Evolutionary conservation across 2,888 invertebrate genomes (phyloP).

Genomic region (Pecten maximus): DNA sequence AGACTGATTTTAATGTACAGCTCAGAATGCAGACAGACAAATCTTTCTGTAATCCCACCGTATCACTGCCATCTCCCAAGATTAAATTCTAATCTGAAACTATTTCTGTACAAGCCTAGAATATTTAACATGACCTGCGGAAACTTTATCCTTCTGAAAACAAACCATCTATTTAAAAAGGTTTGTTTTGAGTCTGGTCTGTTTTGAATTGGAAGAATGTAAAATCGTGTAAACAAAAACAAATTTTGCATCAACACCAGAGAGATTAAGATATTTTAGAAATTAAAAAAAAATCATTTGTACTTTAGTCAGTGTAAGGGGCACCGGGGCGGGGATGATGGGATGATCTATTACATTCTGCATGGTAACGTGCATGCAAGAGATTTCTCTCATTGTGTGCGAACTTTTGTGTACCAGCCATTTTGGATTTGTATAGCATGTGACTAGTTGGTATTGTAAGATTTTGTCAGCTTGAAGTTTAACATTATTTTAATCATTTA

Average conservation of each 20-base stretch:
- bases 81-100: neutral
- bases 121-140: neutral
- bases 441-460: neutral
- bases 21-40: conserved; percentile 25
- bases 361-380: neutral
- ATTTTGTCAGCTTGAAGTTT: neutral
- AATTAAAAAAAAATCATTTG: neutral
- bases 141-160: neutral
- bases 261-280: neutral
- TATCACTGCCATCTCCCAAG: neutral
- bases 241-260: neutral
- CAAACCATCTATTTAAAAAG: neutral
- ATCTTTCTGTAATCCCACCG: neutral
- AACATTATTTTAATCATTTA: no score
- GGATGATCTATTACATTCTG: neutral
- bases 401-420: neutral
- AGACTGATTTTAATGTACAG: neutral
- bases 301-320: neutral
- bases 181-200: neutral
- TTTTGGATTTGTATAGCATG: neutral
- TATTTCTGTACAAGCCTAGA: neutral
- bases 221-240: neutral
- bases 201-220: conserved; percentile 16
- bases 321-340: neutral
- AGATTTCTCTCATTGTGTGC: neutral